Evolutionary conservation across 2,113 vertebrate species (phyloP), one percentile per base, ranked within the genome.

Genomic region (Oceanites oceanicus): DNA sequence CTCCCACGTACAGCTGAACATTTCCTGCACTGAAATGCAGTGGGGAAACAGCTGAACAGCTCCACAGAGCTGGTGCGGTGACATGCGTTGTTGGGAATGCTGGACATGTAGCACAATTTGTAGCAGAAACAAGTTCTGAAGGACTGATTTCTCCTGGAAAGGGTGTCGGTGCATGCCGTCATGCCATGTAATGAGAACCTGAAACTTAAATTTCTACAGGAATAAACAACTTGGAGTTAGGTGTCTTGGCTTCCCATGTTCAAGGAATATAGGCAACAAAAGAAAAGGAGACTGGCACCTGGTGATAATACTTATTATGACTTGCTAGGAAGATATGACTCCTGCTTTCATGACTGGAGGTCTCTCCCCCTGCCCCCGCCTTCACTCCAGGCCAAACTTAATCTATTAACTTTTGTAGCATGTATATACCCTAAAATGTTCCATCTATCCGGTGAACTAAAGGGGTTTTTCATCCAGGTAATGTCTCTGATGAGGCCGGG

Each of bases 341-440:
- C 21, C 58, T 38, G 14, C 2, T 61, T 95, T 83, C 30, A 8
- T 47, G 44, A 21, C 34, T 47, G 18, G 9, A 15, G 15, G 4
- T 44, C 1, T 40, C 3, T 21, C 15, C 6, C 7, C 3, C 13
- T 13, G 12, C 9, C 18, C 7, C 2, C 45, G 38, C 38, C 38
- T 23, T 13, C 3, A 21, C 21, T 40, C 34, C 6, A 74, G 10
- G 7, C 13, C 7, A 32, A 17, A 68, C 10, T 72, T 50, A 84
- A 91, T 34, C 3, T 5, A 18, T n/a, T 55, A 47, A 42, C 11
- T 40, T 50, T 47, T 55, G 16, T 72, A 34, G 45, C 7, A 38
- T 34, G 5, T 32, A 40, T 40, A 25, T 38, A 47, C 2, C 7
- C 29, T 74, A 32, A 76, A 77, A 77, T 21, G 2, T 17, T 76